Evolutionary conservation across 1,140 invertebrate genomes (phyloP).

Genomic region (Eriosoma lanigerum): DNA sequence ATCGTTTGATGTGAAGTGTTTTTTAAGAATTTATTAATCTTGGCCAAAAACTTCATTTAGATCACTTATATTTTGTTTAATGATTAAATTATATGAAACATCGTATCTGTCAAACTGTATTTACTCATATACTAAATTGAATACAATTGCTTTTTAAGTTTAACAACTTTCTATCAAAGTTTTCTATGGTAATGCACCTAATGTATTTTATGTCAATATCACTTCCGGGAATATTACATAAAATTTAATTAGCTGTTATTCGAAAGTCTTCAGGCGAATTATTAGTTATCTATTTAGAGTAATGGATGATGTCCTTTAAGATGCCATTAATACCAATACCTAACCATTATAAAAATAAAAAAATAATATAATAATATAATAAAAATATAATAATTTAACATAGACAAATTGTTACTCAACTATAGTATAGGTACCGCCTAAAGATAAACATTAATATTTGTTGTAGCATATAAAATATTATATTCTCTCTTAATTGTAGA

Average conservation of each 20-base stretch:
- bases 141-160: not conserved
- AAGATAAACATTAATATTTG: not conserved
- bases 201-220: not conserved
- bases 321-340: not conserved
- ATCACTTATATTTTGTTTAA: constrained; percentile 25
- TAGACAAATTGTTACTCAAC: constrained; percentile 27
- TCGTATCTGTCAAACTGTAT: not conserved
- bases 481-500: constrained; percentile 39
- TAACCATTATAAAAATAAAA: constrained; percentile 10
- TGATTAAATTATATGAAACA: not conserved
- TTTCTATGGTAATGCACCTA: not conserved
- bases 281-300: not conserved
- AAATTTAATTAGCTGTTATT: not conserved
- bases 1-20: constrained; percentile 17
- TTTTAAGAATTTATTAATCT: constrained; percentile 38
- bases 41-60: constrained; percentile 15
- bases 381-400: not conserved
- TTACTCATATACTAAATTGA: not conserved
- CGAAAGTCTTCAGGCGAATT: not conserved
- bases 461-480: not conserved
- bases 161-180: not conserved
- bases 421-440: not conserved
- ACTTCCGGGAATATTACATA: not conserved
- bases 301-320: not conserved
- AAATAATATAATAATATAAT: not conserved